Evolutionary conservation across 2,888 invertebrate species (phyloP).

Genomic region (Xanthia icteritia): DNA sequence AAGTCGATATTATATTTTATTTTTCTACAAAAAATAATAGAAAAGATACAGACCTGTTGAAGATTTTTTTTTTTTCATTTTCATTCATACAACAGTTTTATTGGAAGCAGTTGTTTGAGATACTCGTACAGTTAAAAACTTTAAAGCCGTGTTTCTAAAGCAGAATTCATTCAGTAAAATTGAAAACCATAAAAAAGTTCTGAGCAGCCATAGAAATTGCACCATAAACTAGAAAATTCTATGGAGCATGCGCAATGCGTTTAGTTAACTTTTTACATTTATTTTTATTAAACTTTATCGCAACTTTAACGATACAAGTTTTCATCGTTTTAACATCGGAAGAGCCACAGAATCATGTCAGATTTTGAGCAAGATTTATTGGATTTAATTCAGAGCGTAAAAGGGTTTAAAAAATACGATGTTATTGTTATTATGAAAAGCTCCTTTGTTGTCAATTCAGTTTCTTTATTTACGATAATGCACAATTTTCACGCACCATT

Average conservation of each 20-base stretch:
- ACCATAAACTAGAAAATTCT: slow-evolving; percentile 41
- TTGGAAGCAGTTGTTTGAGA: slow-evolving; percentile 12
- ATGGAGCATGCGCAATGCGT: slow-evolving; percentile 34
- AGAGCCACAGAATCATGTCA: slow-evolving; percentile 57
- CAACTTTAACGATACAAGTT: slow-evolving; percentile 45
- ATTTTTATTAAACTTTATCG: slow-evolving; percentile 20
- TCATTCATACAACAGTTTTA: slow-evolving; percentile 11
- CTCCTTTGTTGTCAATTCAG: slow-evolving; percentile 73
- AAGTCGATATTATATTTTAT: neutral
- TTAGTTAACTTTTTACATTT: slow-evolving; percentile 14
- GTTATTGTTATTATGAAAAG: slow-evolving; percentile 76
- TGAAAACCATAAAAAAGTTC: slow-evolving; percentile 33
- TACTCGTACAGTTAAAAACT: slow-evolving; percentile 27
- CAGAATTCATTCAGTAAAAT: slow-evolving; percentile 22
- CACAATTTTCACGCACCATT: slow-evolving; percentile 83
- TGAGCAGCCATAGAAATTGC: slow-evolving; percentile 17
- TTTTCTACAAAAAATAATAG: slow-evolving; percentile 5
- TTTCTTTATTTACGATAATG: slow-evolving; percentile 84
- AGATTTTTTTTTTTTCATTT: slow-evolving; percentile 12
- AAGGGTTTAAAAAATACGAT: slow-evolving; percentile 75
- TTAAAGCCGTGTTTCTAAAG: slow-evolving; percentile 4
- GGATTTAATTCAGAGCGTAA: slow-evolving; percentile 72
- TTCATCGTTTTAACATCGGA: slow-evolving; percentile 44
- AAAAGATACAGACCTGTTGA: slow-evolving; percentile 6
- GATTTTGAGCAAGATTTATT: slow-evolving; percentile 78